A percentile compares a stretch with the other conserved stretches of the same genome.
Conservation (phyloP, 2,888 invertebrate species). For the Azorinus chamasolen region DNA sequence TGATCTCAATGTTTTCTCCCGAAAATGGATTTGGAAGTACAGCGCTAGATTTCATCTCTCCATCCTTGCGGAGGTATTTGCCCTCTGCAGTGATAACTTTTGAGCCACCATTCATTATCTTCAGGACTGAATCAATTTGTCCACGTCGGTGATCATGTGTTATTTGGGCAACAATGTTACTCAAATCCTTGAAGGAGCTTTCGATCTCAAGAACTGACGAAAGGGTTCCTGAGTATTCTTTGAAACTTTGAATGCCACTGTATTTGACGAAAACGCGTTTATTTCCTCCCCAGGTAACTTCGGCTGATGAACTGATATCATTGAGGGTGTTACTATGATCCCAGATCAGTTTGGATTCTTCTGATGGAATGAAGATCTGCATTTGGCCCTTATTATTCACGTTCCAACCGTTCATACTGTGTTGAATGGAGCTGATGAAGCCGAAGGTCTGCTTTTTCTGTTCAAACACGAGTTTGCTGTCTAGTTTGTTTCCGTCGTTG, state of each 20-base stretch:
- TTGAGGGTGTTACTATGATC: constrained; percentile 62
- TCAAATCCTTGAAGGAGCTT: constrained; percentile 56
- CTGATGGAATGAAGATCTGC: constrained; percentile 60
- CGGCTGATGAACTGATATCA: constrained; percentile 56
- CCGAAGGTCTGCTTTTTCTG: constrained; percentile 57
- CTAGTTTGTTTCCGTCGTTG: constrained; percentile 52
- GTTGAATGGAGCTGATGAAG: constrained; percentile 63
- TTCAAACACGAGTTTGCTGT: constrained; percentile 35
- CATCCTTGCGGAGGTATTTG: constrained; percentile 53
- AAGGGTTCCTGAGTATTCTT: constrained; percentile 36
- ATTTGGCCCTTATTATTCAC: constrained; percentile 70
- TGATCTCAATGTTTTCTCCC: constrained; percentile 52
- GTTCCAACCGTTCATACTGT: constrained; percentile 52
- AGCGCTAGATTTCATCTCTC: constrained; percentile 48
- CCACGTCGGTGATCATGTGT: constrained; percentile 68
- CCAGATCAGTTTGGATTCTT: constrained; percentile 65
- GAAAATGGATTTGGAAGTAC: constrained; percentile 52
- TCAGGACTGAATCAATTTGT: constrained; percentile 53
- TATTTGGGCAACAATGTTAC: constrained; percentile 59
- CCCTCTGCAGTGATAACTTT: constrained; percentile 43
- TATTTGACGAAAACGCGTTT: constrained; percentile 47
- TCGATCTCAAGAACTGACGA: constrained; percentile 60
- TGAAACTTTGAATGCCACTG: constrained; percentile 61
- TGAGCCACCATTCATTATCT: constrained; percentile 45
- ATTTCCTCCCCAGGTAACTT: constrained; percentile 59